phyloP scores from a whole-genome alignment of 1,140 invertebrate genomes.

The Sinonovacula constricta region DNA sequence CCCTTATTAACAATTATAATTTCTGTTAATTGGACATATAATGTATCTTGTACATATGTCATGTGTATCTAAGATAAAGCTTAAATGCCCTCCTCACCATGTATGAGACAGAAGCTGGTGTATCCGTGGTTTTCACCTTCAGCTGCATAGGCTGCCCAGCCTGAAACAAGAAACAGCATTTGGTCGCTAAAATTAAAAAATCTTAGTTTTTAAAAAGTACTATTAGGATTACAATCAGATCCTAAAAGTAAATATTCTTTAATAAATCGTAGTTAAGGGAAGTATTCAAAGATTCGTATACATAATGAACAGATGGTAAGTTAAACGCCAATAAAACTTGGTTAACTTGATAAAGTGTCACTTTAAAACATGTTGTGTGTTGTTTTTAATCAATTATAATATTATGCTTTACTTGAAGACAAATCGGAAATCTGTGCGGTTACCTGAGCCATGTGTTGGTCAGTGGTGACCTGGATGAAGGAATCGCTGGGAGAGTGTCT shows the following conservation, averaged over 20 bases:
- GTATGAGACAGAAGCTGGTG: constrained; percentile 50
- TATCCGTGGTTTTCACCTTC: constrained; percentile 64
- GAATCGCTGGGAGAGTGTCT: constrained; percentile 65
- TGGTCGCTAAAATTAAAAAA: too few relatives aligned
- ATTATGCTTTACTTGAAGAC: neutral
- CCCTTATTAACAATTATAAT: too few relatives aligned
- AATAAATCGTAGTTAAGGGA: too few relatives aligned
- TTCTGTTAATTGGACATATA: too few relatives aligned
- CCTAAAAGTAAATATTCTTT: too few relatives aligned
- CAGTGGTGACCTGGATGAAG: constrained; percentile 61
- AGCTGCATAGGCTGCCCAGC: constrained; percentile 56
- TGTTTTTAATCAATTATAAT: neutral
- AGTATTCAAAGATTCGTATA: too few relatives aligned
- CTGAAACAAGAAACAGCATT: constrained; percentile 60
- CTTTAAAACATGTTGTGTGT: neutral
- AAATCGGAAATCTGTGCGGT: too few relatives aligned
- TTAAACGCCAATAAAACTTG: neutral
- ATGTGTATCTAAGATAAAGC: too few relatives aligned
- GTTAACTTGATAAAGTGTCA: neutral
- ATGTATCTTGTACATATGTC: too few relatives aligned
- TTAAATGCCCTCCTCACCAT: too few relatives aligned
- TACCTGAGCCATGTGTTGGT: constrained; percentile 52
- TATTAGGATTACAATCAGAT: too few relatives aligned
- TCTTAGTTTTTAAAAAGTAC: too few relatives aligned
- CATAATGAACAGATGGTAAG: neutral